A percentile compares a stretch with the other conserved stretches of the same genome.
These are phyloP conservation scores for Lordiphosa clarofinis DNA, from an alignment of 1,140 invertebrate genomes.

Conservation along the genomic window DNA sequence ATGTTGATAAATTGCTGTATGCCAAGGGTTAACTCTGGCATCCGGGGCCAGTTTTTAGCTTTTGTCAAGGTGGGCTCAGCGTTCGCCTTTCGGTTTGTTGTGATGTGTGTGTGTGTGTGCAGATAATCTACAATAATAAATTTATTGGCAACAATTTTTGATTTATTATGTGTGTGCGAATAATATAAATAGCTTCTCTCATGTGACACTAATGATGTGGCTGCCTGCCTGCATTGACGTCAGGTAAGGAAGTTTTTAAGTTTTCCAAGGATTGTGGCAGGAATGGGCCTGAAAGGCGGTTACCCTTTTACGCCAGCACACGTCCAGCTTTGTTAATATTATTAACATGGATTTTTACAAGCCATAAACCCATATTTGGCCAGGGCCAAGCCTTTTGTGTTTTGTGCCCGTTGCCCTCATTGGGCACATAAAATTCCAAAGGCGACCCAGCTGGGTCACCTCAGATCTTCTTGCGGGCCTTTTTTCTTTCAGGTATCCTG, in stretches of 20 bases:
- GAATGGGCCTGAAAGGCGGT: slow-evolving; percentile 35
- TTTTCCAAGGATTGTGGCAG: too few species aligned
- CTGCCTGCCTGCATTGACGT: slow-evolving; percentile 32
- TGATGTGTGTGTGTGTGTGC: slow-evolving; percentile 11
- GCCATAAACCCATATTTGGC: slow-evolving; percentile 74
- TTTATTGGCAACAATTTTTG: slow-evolving; percentile 74
- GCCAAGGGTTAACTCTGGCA: slow-evolving; percentile 49
- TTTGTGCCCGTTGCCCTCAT: slow-evolving; percentile 5
- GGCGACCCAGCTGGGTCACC: slow-evolving; percentile 42
- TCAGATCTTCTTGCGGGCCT: slow-evolving; percentile 5
- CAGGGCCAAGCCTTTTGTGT: slow-evolving; percentile 64
- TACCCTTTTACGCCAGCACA: slow-evolving; percentile 55
- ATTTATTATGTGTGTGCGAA: slow-evolving; percentile 66
- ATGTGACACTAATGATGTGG: slow-evolving; percentile 73
- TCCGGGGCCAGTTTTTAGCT: slow-evolving; percentile 53
- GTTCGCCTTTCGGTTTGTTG: too few species aligned
- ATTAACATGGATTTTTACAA: slow-evolving; percentile 78
- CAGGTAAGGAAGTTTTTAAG: not conserved
- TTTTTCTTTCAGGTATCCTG: slow-evolving; percentile 13
- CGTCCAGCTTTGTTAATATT: slow-evolving; percentile 63
- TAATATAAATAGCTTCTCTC: slow-evolving; percentile 61
- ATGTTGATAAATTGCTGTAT: slow-evolving; percentile 69
- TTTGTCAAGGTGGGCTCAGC: slow-evolving; percentile 55
- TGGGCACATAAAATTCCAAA: slow-evolving; percentile 54
- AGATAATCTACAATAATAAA: slow-evolving; percentile 76